Percentiles rank a stretch among this genome's conserved stretches.
Conservation (phyloP, 2,888 invertebrate species). For the Yponomeuta cagnagella region DNA sequence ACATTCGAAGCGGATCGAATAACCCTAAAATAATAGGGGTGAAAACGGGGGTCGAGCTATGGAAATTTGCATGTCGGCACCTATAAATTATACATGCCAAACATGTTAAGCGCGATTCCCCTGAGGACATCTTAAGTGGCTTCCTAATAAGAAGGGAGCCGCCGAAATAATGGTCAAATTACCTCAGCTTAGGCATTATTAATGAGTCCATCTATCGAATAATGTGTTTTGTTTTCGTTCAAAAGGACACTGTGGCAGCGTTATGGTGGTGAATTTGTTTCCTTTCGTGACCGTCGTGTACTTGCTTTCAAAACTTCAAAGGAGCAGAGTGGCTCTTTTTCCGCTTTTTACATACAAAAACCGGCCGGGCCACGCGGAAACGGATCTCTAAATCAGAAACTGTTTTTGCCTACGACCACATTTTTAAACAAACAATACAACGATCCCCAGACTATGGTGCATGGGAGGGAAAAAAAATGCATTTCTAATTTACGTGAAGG, state of each 20-base stretch:
- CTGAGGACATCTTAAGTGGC: conserved; percentile 42
- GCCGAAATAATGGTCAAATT: conserved; percentile 45
- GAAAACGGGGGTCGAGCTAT: conserved; percentile 29
- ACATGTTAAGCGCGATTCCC: conserved; percentile 48
- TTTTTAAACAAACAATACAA: no score
- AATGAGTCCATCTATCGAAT: conserved; percentile 26
- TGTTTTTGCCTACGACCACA: no score
- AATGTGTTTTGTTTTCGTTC: not conserved
- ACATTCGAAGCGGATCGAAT: conserved; percentile 37
- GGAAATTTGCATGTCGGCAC: conserved; percentile 49
- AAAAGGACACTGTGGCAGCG: not conserved
- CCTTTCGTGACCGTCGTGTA: not conserved
- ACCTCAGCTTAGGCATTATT: conserved; percentile 34
- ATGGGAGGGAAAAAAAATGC: no score
- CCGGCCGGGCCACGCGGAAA: no score
- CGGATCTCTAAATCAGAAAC: no score
- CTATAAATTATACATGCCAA: conserved; percentile 56
- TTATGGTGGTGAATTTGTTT: not conserved
- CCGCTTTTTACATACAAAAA: no score
- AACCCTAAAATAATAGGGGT: conserved; percentile 39
- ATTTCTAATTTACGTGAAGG: no score
- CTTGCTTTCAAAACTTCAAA: no score
- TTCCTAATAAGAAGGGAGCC: conserved; percentile 45
- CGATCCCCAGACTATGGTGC: no score
- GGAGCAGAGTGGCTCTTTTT: no score